A percentile compares a stretch with the other conserved stretches of the same genome.
phyloP scores from a whole-genome alignment of 2,113 vertebrate genomes.

The Oreotrochilus melanogaster region DNA sequence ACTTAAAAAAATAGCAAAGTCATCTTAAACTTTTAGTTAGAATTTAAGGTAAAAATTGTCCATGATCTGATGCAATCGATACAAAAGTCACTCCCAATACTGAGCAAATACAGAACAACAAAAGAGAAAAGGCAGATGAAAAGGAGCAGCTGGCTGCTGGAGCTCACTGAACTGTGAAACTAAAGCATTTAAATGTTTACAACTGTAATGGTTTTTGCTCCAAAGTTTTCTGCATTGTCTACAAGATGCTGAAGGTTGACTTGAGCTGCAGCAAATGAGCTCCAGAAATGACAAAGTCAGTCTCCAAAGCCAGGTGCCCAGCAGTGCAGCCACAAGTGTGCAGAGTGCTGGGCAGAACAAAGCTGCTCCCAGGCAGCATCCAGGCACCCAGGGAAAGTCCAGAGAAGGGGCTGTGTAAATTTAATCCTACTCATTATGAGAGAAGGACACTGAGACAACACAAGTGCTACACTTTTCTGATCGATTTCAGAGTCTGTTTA shows the following conservation, averaged over 20 bases:
- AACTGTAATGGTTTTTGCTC: background rate
- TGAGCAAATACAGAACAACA: background rate
- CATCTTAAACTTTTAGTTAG: background rate
- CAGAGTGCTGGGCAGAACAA: background rate
- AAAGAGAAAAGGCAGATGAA: background rate
- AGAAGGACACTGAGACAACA: background rate
- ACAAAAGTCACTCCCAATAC: background rate
- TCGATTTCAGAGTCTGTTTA: slow-evolving; percentile 19
- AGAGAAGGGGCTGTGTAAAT: background rate
- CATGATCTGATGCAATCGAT: background rate
- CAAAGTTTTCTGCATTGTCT: background rate
- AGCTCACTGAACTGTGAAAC: background rate
- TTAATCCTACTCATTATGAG: background rate
- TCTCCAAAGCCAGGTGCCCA: background rate
- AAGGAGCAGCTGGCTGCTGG: background rate
- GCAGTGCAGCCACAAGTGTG: rapidly evolving
- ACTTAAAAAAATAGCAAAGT: background rate
- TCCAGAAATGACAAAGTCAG: background rate
- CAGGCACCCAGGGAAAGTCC: background rate
- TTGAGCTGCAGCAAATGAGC: background rate
- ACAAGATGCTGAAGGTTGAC: background rate
- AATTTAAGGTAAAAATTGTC: background rate
- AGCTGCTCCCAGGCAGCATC: background rate
- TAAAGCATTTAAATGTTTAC: background rate
- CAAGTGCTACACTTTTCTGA: background rate